Conservation (phyloP, 2,113 vertebrate species). For the Ceyx margarethae region DNA sequence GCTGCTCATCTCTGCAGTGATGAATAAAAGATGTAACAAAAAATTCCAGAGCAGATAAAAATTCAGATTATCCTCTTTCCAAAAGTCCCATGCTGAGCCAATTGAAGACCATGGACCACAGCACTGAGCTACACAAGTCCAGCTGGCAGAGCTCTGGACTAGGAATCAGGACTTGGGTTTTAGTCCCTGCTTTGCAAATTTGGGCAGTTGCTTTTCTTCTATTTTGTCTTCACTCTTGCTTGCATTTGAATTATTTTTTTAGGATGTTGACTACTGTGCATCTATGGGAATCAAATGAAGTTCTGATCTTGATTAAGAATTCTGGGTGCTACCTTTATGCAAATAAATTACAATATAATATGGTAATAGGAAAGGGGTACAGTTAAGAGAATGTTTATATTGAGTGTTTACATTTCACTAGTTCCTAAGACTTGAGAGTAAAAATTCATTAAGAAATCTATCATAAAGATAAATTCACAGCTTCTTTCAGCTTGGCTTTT, state of each 20-base stretch:
- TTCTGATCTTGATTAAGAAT: background rate
- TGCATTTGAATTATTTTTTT: background rate
- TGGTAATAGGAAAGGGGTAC: background rate
- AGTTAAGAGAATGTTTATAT: background rate
- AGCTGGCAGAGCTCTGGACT: background rate
- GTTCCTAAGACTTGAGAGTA: background rate
- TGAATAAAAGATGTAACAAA: conserved; percentile 1
- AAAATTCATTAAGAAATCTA: background rate
- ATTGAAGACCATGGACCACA: background rate
- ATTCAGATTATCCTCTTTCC: background rate
- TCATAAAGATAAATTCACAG: background rate
- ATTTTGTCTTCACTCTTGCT: background rate
- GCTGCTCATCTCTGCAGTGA: background rate
- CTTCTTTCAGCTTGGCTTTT: background rate
- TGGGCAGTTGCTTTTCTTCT: background rate
- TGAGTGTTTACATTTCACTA: background rate
- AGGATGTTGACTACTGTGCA: background rate
- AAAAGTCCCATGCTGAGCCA: background rate
- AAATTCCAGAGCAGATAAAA: conserved; percentile 1
- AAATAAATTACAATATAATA: background rate
- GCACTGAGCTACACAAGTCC: background rate
- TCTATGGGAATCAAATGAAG: background rate
- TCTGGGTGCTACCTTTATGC: background rate
- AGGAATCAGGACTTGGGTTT: background rate
- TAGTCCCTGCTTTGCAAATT: background rate